Base-by-base conservation (phyloP, 2,888 invertebrate species). In the Volucella inanis region DNA sequence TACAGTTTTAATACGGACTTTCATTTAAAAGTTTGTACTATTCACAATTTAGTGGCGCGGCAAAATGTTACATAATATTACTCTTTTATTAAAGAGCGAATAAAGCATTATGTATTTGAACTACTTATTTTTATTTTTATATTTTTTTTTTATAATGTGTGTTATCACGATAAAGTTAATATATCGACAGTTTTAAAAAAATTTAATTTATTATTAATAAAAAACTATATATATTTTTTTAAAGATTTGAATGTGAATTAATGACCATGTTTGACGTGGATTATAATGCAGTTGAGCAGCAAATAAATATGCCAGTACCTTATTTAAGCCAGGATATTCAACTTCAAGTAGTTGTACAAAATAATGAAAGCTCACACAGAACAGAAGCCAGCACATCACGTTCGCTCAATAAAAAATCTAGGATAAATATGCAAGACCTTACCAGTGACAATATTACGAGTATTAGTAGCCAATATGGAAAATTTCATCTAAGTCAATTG, bases 321-420 rank as follows among this genome's bases (percentile, higher is more conserved):
- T 75, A 75, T 49, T 15, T 65, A 38, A 76, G 14, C 8, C 77
- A 82, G 67, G 71, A 67, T 57, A 77, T 82, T 67, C 82, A 82
- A 72, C 54, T 82, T 10, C 71, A 82, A 77, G 82, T 82, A 18
- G 77, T 82, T 38, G 62, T 72, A 22, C 72, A 55, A 67, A 54
- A 77, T 9, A 77, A 81, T 52, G 81, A 81, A 39, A 70, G 72
- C 59, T 55, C 52, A 15, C 38, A 54, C 18, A 76, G 70, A 81
- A 81, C 70, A 59, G 70, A 76, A 57, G 45, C 62, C n/a, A 74
- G 54, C 39, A 39, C 68, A 54, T 62, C 80, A 50, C 61, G 61
- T 61, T 55, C 14, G 50, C 64, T 70, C 6, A 55, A 54, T 61
- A 54, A 68, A 57, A 80, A 74, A 62, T 55, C 62, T 45, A 54